These are phyloP conservation scores for Nemopilema nomurai DNA, from an alignment of 30 jellyfish, hydroid and myxozoan species.

Conservation along the genomic window DNA sequence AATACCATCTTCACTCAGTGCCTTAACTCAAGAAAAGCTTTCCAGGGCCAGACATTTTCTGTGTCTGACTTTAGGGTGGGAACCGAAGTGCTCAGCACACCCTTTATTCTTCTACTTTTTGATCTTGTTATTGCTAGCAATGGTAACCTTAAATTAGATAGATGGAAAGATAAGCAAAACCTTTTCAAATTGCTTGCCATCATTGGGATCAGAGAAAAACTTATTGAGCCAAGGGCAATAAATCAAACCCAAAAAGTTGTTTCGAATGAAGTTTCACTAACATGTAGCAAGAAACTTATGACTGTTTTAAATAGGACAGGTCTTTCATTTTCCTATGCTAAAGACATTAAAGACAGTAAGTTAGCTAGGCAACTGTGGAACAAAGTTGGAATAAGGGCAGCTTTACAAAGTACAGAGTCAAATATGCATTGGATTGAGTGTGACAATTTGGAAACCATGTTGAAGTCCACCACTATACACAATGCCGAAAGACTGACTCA, in stretches of 20 bases:
- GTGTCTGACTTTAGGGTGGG: slow-evolving; percentile 5
- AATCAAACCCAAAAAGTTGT: slow-evolving; percentile 1
- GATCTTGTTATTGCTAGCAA: slow-evolving; percentile 1
- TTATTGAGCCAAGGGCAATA: neutral
- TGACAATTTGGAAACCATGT: slow-evolving; percentile 21
- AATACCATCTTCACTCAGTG: neutral
- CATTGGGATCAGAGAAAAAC: neutral
- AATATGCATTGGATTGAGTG: slow-evolving; percentile 13
- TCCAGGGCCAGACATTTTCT: neutral
- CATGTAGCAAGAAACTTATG: slow-evolving; percentile 1
- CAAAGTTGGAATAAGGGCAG: neutral
- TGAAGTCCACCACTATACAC: slow-evolving; percentile 7
- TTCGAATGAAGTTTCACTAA: slow-evolving; percentile 2
- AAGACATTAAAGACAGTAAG: slow-evolving; percentile 7
- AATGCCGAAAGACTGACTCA: slow-evolving; percentile 13
- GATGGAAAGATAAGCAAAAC: neutral
- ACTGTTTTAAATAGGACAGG: slow-evolving; percentile 1
- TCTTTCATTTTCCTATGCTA: slow-evolving; percentile 8
- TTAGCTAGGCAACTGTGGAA: slow-evolving; percentile 3
- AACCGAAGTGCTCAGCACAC: neutral
- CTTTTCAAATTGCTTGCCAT: slow-evolving; percentile 1
- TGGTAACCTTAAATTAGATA: neutral
- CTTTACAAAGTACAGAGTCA: neutral
- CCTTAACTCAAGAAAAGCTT: neutral
- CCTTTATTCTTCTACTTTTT: neutral